phyloP scores from a whole-genome alignment of 2,113 vertebrate genomes.

The Serilophus lunatus region DNA sequence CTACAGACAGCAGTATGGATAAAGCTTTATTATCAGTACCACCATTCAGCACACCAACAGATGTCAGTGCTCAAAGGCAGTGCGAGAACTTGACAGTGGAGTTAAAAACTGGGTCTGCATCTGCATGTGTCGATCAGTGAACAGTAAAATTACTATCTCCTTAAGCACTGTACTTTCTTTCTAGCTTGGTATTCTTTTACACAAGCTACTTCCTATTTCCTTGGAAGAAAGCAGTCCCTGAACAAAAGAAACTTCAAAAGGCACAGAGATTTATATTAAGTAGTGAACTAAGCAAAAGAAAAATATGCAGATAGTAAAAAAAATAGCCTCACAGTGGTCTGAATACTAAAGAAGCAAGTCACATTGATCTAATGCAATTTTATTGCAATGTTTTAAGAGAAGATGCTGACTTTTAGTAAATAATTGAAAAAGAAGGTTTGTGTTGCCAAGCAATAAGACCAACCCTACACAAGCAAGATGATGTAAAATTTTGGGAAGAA shows the following conservation, averaged over 20 bases:
- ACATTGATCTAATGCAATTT: not conserved
- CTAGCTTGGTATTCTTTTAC: not conserved
- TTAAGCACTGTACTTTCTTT: not conserved
- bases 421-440: not conserved
- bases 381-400: slow-evolving; percentile 7
- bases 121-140: not conserved
- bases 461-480: not conserved
- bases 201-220: not conserved
- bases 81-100: not conserved
- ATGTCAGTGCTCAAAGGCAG: slow-evolving; percentile 41
- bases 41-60: slow-evolving; percentile 22
- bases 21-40: slow-evolving; percentile 15
- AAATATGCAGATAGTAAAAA: not conserved
- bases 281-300: not conserved
- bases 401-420: not conserved
- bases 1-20: not conserved
- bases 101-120: not conserved
- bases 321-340: not conserved
- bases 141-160: slow-evolving; percentile 8
- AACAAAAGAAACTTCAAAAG: slow-evolving; percentile 39
- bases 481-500: not conserved
- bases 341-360: slow-evolving; percentile 5
- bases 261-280: not conserved
- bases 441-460: not conserved
- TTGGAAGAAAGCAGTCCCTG: slow-evolving; percentile 10